Percentiles rank a stretch among this genome's conserved stretches.
These are phyloP conservation scores for Philopedon plagiatum DNA, from an alignment of 2,888 invertebrate genomes.

Conservation along the genomic window DNA sequence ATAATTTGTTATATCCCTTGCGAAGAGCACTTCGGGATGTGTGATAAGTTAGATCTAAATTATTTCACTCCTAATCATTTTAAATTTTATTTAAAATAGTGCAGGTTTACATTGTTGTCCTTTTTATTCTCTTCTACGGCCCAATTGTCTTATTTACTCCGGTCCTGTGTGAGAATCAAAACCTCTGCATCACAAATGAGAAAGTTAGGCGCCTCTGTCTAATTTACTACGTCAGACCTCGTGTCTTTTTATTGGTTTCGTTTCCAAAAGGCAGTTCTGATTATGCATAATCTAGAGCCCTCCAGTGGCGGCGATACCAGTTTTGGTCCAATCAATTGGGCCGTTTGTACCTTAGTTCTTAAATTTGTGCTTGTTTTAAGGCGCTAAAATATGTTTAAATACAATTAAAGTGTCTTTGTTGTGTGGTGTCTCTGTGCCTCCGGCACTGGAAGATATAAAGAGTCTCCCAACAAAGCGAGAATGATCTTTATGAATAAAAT, in stretches of 20 bases:
- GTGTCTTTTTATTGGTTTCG: slow-evolving; percentile 58
- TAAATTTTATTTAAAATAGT: too few species aligned
- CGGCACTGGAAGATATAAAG: slow-evolving; percentile 11
- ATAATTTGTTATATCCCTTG: slow-evolving; percentile 34
- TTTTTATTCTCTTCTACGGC: too few species aligned
- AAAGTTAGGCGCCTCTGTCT: slow-evolving; percentile 60
- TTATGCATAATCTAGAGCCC: slow-evolving; percentile 38
- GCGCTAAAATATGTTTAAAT: too few species aligned
- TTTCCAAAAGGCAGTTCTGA: slow-evolving; percentile 46
- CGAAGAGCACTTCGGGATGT: slow-evolving; percentile 13
- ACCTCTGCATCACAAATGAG: slow-evolving; percentile 61
- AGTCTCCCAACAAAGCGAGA: slow-evolving; percentile 24
- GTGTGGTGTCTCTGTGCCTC: background rate
- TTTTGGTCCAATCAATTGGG: too few species aligned
- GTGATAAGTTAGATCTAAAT: background rate
- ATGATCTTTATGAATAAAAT: slow-evolving; percentile 56
- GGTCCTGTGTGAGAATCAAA: slow-evolving; percentile 46
- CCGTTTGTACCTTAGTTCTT: too few species aligned
- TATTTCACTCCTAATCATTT: too few species aligned
- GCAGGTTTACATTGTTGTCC: too few species aligned
- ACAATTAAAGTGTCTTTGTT: too few species aligned
- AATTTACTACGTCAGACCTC: slow-evolving; percentile 59
- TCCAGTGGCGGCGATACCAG: slow-evolving; percentile 20
- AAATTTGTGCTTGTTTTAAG: too few species aligned
- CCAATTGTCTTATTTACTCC: background rate